These are phyloP conservation scores for Cirrhinus mrigala DNA, from an alignment of 2,797 vertebrate genomes.

Conservation along the genomic window DNA sequence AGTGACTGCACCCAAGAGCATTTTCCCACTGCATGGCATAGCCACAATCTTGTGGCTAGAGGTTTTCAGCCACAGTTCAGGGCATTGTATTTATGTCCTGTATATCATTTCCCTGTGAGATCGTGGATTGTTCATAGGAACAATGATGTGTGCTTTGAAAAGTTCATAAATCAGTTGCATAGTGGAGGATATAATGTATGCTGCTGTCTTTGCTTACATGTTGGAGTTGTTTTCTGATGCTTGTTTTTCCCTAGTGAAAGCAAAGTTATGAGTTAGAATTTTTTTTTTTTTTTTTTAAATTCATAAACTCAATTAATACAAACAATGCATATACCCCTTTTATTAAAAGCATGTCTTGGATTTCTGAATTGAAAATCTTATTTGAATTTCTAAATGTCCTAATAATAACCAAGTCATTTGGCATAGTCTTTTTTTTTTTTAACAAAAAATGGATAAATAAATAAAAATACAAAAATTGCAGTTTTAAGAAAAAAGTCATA, in stretches of 20 bases:
- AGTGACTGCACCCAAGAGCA: constrained; percentile 44
- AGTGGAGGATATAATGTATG: constrained; percentile 51
- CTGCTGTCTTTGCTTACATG: constrained; percentile 36
- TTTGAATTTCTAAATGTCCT: background rate
- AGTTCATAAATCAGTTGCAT: constrained; percentile 63
- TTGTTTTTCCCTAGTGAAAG: constrained; percentile 46
- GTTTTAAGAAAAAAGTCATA: background rate
- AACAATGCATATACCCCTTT: background rate
- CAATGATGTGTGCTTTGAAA: constrained; percentile 61
- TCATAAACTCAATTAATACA: background rate
- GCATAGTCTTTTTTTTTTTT: background rate
- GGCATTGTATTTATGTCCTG: constrained; percentile 68
- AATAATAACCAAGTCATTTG: background rate
- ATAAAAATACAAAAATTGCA: too few species aligned
- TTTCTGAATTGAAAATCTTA: background rate
- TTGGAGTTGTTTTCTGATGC: background rate
- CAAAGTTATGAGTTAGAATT: background rate
- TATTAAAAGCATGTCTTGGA: background rate
- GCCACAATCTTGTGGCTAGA: constrained; percentile 48
- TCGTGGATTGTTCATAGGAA: constrained; percentile 66
- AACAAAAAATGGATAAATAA: too few species aligned
- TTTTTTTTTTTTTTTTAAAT: background rate
- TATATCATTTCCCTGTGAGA: constrained; percentile 63
- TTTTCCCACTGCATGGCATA: constrained; percentile 61
- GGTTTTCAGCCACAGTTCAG: constrained; percentile 48